Evolutionary conservation across 2,797 vertebrate genomes (phyloP), one percentile per base, ranked within the genome.

Genomic region (Liparis tanakae): DNA sequence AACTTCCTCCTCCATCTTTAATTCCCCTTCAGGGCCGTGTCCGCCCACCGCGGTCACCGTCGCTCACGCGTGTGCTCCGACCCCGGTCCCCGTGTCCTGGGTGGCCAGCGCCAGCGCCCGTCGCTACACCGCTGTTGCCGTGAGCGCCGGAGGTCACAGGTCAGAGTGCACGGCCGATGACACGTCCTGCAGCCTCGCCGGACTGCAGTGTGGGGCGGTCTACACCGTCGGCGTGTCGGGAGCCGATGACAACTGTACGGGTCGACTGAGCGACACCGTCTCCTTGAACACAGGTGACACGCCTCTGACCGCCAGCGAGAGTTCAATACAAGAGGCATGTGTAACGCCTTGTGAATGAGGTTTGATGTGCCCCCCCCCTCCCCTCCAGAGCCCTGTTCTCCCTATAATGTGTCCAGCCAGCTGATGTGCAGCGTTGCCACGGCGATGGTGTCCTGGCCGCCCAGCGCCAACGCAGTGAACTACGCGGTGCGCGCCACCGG

Each of bases 211-310:
- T 63, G 91, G 94, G 17, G 79, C 92, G 50, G 72, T 72, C 66
- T 95, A 95, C 80, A 88, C 22, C 3, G 70, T 94, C 6, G 74
- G 65, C 39, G 90, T 93, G 39, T 79, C 78, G 34, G 90, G 87
- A 71, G 75, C 4, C 12, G 66, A 89, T 36, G 72, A 80, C 22
- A 87, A 73, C 59, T 95, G 94, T 57, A 70, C 65, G 30, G 87
- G 91, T 60, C 84, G 50, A 66, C 80, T 51, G 67, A 94, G 91
- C 65, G 66, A 76, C 67, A 67, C 72, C 0, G 30, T 87, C 14
- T 64, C 61, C 33, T 70, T 94, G 22, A 36, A 51, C 30, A 91
- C 91, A 87, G 92, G 94, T 94, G 85, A 77, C 13, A 67, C 3
- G 25, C 22, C 43, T 25, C 30, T 25, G 54, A 50, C 64, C 13